phyloP scores from a whole-genome alignment of 2,888 invertebrate genomes.

The Chouioia cunea region DNA sequence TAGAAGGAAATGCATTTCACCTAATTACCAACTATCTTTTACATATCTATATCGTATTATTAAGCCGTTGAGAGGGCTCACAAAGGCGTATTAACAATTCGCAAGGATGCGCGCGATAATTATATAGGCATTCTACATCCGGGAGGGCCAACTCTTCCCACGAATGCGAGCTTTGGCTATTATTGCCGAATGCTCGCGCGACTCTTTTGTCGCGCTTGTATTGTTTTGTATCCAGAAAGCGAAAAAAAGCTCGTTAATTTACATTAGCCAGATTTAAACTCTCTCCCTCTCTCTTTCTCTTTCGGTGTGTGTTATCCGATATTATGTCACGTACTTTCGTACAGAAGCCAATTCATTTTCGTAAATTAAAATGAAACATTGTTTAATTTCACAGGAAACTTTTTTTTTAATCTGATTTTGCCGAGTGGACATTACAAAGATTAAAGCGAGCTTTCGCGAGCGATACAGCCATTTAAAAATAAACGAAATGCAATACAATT shows the following conservation, averaged over 20 bases:
- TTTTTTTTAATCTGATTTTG: no score
- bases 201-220: no score
- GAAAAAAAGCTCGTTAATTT: no score
- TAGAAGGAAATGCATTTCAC: slow-evolving; percentile 44
- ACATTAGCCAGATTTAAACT: no score
- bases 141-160: slow-evolving; percentile 51
- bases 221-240: no score
- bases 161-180: slow-evolving; percentile 7
- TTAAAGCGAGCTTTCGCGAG: not conserved
- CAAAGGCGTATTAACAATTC: slow-evolving; percentile 59
- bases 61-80: slow-evolving; percentile 57
- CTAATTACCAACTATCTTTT: slow-evolving; percentile 68
- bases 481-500: slow-evolving; percentile 24
- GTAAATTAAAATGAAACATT: no score
- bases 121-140: slow-evolving; percentile 61
- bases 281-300: no score
- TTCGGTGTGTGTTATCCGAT: no score
- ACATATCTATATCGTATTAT: slow-evolving; percentile 61
- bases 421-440: slow-evolving; percentile 8
- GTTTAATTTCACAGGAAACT: no score
- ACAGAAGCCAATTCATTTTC: no score
- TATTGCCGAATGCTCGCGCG: no score
- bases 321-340: no score
- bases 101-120: slow-evolving; percentile 66
- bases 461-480: slow-evolving; percentile 10